Conservation (phyloP, 2,797 vertebrate genomes). For the Chelidonichthys spinosus region DNA sequence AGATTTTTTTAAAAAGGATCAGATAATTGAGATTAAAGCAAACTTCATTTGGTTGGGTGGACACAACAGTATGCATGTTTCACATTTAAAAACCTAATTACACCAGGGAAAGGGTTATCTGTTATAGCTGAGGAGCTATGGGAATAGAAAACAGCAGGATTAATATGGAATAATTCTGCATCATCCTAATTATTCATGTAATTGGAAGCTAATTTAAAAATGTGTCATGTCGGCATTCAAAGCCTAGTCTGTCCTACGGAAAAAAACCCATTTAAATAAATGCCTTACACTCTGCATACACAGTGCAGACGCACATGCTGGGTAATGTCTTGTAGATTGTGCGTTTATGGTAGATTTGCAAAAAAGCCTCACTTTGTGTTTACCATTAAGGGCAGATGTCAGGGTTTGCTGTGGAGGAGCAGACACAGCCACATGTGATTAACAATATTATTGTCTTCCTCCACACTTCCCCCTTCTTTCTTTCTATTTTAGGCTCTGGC, state of each 20-base stretch:
- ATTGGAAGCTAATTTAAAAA: slow-evolving; percentile 75
- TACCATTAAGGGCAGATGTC: slow-evolving; percentile 78
- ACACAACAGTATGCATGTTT: slow-evolving; percentile 34
- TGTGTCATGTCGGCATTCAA: slow-evolving; percentile 62
- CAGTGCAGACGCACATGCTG: slow-evolving; percentile 31
- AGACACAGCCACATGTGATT: slow-evolving; percentile 86
- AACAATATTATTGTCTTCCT: slow-evolving; percentile 84
- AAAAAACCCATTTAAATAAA: slow-evolving; percentile 51
- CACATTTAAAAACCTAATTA: slow-evolving; percentile 66
- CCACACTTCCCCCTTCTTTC: slow-evolving; percentile 51
- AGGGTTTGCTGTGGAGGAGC: slow-evolving; percentile 77
- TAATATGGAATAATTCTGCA: slow-evolving; percentile 41
- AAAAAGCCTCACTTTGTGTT: slow-evolving; percentile 72
- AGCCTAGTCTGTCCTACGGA: slow-evolving; percentile 14
- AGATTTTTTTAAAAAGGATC: not conserved
- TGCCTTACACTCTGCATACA: slow-evolving; percentile 29
- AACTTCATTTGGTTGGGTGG: slow-evolving; percentile 25
- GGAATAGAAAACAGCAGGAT: slow-evolving; percentile 46
- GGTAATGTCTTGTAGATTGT: slow-evolving; percentile 51
- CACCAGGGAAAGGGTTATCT: slow-evolving; percentile 39
- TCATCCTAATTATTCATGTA: slow-evolving; percentile 64
- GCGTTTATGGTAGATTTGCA: slow-evolving; percentile 72
- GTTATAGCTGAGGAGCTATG: slow-evolving; percentile 48
- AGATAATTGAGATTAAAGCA: slow-evolving; percentile 8
- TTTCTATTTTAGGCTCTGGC: slow-evolving; percentile 69